Conservation (phyloP, 2,888 invertebrate species). For the Beris morrisii region DNA sequence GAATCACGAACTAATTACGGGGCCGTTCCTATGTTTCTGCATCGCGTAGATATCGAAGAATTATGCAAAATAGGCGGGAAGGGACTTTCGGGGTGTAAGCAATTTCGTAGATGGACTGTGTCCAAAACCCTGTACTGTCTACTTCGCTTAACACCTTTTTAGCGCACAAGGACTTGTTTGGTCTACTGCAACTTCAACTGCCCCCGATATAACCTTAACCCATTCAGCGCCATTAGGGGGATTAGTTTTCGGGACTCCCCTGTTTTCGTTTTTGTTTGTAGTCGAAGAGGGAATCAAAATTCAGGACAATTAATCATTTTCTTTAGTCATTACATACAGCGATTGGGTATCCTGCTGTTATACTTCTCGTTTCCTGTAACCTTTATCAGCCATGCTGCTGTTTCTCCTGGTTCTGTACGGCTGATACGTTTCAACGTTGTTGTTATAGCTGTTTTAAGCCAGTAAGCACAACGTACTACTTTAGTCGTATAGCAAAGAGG, state of each 20-base stretch:
- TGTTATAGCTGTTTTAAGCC: slow-evolving; percentile 24
- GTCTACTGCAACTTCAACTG: not conserved
- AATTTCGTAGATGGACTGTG: slow-evolving; percentile 1
- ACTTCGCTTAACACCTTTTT: too few relatives aligned
- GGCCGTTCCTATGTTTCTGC: slow-evolving; percentile 24
- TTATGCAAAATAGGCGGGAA: slow-evolving; percentile 32
- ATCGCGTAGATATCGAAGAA: slow-evolving; percentile 34
- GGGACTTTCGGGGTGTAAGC: not conserved
- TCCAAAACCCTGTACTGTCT: not conserved
- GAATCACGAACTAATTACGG: slow-evolving; percentile 35
- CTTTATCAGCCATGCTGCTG: not conserved
- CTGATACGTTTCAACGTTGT: slow-evolving; percentile 18
- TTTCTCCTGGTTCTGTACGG: not conserved
- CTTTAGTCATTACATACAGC: slow-evolving; percentile 47
- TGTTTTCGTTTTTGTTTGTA: slow-evolving; percentile 7
- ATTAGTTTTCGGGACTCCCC: slow-evolving; percentile 30
- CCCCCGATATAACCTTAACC: slow-evolving; percentile 17
- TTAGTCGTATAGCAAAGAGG: not conserved
- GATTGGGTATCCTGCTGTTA: slow-evolving; percentile 26
- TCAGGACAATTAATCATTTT: slow-evolving; percentile 57
- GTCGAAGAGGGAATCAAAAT: slow-evolving; percentile 51
- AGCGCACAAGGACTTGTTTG: too few relatives aligned
- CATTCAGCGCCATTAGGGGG: slow-evolving; percentile 31
- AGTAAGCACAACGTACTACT: slow-evolving; percentile 14
- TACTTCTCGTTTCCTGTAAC: slow-evolving; percentile 5